Conservation (phyloP, 1,140 invertebrate genomes). For the Psilanteris sp. region DNA sequence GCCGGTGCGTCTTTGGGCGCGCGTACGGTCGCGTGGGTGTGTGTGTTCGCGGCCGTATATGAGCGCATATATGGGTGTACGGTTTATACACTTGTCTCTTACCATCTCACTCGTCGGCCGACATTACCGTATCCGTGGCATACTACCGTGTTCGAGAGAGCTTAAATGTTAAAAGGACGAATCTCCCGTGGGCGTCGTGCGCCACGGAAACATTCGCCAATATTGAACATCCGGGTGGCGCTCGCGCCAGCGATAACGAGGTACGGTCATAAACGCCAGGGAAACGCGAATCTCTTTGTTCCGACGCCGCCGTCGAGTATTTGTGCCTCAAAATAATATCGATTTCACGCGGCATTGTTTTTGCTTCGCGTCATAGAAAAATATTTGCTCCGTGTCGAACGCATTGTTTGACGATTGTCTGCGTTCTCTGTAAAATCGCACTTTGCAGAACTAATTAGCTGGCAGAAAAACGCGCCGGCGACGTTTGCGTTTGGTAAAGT, state of each 20-base stretch:
- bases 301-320: slow-evolving; percentile 25
- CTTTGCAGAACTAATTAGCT: slow-evolving; percentile 38
- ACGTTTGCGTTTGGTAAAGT: neutral
- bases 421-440: slow-evolving; percentile 26
- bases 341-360: slow-evolving; percentile 21
- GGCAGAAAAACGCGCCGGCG: neutral
- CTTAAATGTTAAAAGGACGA: slow-evolving; percentile 57
- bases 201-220: slow-evolving; percentile 65
- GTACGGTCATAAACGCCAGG: slow-evolving; percentile 45
- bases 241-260: slow-evolving; percentile 53
- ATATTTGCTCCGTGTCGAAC: slow-evolving; percentile 18
- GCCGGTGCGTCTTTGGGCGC: no score
- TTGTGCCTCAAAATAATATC: slow-evolving; percentile 39
- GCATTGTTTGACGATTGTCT: slow-evolving; percentile 29
- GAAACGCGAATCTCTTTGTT: slow-evolving; percentile 48
- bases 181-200: slow-evolving; percentile 36
- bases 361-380: slow-evolving; percentile 3
- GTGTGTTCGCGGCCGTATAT: neutral
- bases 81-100: slow-evolving; percentile 47
- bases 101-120: slow-evolving; percentile 21
- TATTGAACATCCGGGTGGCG: slow-evolving; percentile 70
- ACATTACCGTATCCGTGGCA: slow-evolving; percentile 27
- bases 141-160: slow-evolving; percentile 53
- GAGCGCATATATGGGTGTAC: slow-evolving; percentile 5
- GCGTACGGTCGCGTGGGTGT: no score